Conservation (phyloP, 2,797 vertebrate species). For the Agapornis canus region DNA sequence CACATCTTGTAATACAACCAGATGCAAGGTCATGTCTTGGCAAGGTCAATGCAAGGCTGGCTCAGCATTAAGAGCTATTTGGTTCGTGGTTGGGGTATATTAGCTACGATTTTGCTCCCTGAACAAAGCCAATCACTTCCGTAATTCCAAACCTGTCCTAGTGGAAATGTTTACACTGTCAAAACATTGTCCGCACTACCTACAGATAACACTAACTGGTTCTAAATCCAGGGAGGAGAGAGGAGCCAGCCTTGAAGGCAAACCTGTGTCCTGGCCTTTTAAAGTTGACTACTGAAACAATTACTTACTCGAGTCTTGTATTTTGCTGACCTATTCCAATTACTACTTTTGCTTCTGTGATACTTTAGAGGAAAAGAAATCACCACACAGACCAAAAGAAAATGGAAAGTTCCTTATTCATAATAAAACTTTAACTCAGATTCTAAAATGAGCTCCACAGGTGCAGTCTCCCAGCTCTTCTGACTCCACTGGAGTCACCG, state of each 20-base stretch:
- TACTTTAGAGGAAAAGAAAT: background rate
- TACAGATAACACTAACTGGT: background rate
- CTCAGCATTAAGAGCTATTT: background rate
- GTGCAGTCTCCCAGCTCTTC: background rate
- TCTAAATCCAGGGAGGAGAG: background rate
- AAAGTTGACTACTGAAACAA: background rate
- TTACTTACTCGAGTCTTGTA: background rate
- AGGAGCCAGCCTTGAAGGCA: background rate
- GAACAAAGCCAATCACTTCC: background rate
- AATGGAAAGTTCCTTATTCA: background rate
- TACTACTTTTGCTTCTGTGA: background rate
- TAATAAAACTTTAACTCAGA: background rate
- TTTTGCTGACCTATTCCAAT: background rate
- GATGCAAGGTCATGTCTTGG: background rate
- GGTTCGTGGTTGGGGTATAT: background rate
- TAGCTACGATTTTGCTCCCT: background rate
- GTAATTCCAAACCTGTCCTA: background rate
- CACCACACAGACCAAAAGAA: background rate
- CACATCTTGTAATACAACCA: background rate
- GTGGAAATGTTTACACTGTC: background rate
- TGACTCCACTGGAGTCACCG: background rate
- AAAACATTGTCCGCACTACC: background rate
- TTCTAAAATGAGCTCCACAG: background rate
- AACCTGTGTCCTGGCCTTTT: background rate
- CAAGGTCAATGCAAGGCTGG: background rate